These are phyloP conservation scores for Drosophila histrio DNA, from an alignment of 2,888 invertebrate genomes.

Conservation along the genomic window DNA sequence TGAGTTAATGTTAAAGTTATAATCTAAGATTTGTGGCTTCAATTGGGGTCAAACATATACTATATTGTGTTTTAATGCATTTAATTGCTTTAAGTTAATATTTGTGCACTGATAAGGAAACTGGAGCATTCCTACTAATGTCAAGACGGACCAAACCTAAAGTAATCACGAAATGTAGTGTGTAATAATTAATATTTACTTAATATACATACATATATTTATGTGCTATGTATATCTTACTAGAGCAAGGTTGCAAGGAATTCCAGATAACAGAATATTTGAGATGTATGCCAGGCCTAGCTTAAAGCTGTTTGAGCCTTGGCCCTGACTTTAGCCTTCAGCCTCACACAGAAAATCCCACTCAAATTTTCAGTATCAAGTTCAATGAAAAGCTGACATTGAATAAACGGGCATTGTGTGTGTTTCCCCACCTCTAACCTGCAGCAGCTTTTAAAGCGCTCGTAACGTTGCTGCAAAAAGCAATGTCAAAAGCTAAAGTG, in stretches of 20 bases:
- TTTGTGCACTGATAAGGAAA: constrained; percentile 21
- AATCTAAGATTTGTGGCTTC: background rate
- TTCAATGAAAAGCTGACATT: constrained; percentile 73
- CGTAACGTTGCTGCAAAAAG: constrained; percentile 28
- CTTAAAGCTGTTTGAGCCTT: constrained; percentile 16
- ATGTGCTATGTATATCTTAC: no score
- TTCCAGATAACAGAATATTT: background rate
- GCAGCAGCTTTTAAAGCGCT: constrained; percentile 47
- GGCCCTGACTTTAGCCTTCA: constrained; percentile 34
- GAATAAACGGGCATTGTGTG: constrained; percentile 32
- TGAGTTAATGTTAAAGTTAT: background rate
- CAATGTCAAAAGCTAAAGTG: constrained; percentile 74
- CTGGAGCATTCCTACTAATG: background rate
- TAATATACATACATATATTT: no score
- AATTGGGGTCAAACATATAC: constrained; percentile 17
- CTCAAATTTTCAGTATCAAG: constrained; percentile 70
- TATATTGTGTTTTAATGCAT: background rate
- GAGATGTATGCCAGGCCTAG: background rate
- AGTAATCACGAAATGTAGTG: constrained; percentile 6
- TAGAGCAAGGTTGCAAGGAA: background rate
- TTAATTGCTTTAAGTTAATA: background rate
- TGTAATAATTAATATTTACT: background rate
- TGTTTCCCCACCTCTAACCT: background rate
- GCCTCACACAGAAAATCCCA: constrained; percentile 19
- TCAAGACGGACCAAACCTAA: constrained; percentile 7